Evolutionary conservation across 1,140 invertebrate species (phyloP).

Genomic region (Nylanderia fulva): DNA sequence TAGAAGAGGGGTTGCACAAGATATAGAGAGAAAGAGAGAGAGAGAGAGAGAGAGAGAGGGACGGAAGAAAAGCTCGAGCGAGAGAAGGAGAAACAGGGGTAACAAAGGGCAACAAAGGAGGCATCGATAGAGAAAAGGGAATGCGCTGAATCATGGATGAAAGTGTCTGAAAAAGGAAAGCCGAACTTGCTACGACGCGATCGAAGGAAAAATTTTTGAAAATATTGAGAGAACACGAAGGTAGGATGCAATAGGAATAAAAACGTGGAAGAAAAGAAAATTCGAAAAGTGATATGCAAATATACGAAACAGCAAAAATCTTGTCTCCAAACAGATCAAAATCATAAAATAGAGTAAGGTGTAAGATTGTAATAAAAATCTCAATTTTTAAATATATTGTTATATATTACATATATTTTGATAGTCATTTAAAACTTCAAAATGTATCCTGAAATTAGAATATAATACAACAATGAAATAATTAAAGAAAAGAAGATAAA

Average conservation of each 20-base stretch:
- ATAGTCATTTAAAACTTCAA: neutral
- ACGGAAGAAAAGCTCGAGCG: conserved; percentile 1
- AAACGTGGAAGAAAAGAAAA: neutral
- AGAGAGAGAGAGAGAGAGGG: neutral
- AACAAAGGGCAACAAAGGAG: conserved; percentile 51
- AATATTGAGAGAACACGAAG: neutral
- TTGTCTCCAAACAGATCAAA: too few relatives aligned
- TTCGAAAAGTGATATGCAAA: neutral
- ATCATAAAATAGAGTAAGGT: too few relatives aligned
- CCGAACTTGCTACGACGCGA: neutral
- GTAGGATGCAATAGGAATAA: neutral
- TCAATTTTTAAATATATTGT: neutral
- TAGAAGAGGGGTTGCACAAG: conserved; percentile 6
- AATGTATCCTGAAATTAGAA: neutral
- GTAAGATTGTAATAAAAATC: neutral
- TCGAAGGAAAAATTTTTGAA: neutral
- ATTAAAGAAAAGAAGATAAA: neutral
- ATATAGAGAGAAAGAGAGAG: too few relatives aligned
- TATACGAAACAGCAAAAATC: neutral
- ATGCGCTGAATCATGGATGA: conserved; percentile 37
- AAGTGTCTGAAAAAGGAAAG: conserved; percentile 13
- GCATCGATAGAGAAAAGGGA: conserved; percentile 45
- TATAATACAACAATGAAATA: neutral
- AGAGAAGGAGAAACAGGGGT: conserved; percentile 22
- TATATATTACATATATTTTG: neutral